phyloP scores from a whole-genome alignment of 2,797 vertebrate species.

The Poeciliopsis presidionis region DNA sequence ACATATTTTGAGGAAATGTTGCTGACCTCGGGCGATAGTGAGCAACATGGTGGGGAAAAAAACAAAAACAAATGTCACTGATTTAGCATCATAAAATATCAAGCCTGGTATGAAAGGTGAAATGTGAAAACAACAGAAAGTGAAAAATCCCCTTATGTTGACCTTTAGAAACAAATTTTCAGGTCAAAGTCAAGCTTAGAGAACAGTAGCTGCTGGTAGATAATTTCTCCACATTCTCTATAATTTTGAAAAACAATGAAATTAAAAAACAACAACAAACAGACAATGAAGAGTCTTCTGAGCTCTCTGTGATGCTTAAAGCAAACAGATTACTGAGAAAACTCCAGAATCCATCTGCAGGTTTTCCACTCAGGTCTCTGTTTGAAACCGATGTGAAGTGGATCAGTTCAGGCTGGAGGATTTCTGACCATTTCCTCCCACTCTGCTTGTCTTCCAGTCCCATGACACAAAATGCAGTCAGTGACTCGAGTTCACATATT shows the following conservation, averaged over 20 bases:
- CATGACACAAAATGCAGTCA: not conserved
- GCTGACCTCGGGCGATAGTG: not conserved
- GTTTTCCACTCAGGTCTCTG: not conserved
- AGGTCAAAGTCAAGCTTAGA: not conserved
- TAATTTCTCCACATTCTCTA: not conserved
- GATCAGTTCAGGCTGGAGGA: not conserved
- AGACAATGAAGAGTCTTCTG: not conserved
- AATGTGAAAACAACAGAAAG: not conserved
- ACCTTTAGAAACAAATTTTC: not conserved
- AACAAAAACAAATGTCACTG: not conserved
- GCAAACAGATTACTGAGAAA: not conserved
- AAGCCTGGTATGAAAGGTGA: not conserved
- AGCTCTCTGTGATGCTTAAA: not conserved
- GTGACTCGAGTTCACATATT: not conserved
- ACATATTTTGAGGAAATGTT: not conserved
- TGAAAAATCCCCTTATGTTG: not conserved
- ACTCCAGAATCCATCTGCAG: too few relatives aligned
- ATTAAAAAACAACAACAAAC: not conserved
- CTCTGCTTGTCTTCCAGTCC: not conserved
- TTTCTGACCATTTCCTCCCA: conserved; percentile 4
- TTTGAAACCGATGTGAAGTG: not conserved
- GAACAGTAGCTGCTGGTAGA: not conserved
- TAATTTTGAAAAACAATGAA: not conserved
- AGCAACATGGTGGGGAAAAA: not conserved
- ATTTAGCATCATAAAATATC: not conserved